phyloP scores from a whole-genome alignment of 2,113 vertebrate genomes.

The Dryoscopus gambensis region DNA sequence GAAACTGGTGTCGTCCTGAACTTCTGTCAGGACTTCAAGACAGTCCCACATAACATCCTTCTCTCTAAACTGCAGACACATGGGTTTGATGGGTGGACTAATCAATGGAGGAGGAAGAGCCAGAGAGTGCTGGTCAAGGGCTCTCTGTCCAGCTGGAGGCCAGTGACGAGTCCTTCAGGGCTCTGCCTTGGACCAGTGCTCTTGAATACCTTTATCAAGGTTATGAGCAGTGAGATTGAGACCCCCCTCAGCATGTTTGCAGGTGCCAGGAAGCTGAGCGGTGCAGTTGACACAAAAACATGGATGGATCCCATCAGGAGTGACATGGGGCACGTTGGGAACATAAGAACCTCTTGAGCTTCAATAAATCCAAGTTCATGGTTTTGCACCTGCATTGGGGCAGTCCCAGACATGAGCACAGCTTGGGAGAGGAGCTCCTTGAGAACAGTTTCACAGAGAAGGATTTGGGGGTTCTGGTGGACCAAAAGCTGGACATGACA shows the following conservation, averaged over 20 bases:
- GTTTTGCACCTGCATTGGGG: fast-evolving
- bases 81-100: not conserved
- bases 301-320: too few species aligned
- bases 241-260: too few species aligned
- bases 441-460: not conserved
- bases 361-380: not conserved
- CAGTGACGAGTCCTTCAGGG: not conserved
- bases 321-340: not conserved
- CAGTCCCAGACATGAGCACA: too few species aligned
- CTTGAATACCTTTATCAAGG: not conserved
- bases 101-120: not conserved
- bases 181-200: not conserved
- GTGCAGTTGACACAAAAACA: too few species aligned
- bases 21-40: not conserved
- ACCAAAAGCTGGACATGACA: not conserved
- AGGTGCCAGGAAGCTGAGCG: not conserved
- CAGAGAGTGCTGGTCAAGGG: not conserved
- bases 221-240: fast-evolving
- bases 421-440: not conserved
- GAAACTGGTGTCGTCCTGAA: too few species aligned
- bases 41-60: not conserved
- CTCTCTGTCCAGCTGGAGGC: not conserved
- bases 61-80: not conserved
- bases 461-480: fast-evolving
- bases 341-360: not conserved